Evolutionary conservation across 2,113 vertebrate genomes (phyloP), one percentile per base, ranked within the genome.

Genomic region (Chloebia gouldiae): DNA sequence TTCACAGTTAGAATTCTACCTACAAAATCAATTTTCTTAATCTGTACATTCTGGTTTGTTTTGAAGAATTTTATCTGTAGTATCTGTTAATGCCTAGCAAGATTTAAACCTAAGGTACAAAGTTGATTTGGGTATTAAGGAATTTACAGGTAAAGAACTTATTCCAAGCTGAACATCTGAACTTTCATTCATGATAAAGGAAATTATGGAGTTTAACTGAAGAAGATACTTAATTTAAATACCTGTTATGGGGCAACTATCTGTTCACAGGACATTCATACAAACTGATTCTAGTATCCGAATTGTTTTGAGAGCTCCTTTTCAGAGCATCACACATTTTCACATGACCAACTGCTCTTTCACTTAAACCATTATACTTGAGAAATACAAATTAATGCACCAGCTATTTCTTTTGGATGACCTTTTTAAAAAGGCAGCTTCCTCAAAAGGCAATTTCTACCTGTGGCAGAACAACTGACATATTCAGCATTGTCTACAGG

Each of bases 311-410:
- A 70, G 12, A 83, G 16, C 8, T 53, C 24, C 9, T 51, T 81
- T 65, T 42, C 37, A 65, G 14, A 33, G 2, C 25, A 57, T 53
- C 23, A 54, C 56, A 64, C 18, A 63, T 31, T 73, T 78, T 64
- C 22, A 76, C 0, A 0, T 33, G 27, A 69, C 9, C 31, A 91
- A 28, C 1, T 53, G 14, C 6, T 86, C 57, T 59, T 69, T 44
- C 27, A 33, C 18, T 31, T 42, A 49, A 40, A 28, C 16, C 71
- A 13, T 2, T 44, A 21, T 56, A 40, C 7, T 61, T 42, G 20
- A 79, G 54, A 73, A 92, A n/a, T 19, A 68, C 1, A 1, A 56
- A 69, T 65, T 30, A 20, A 69, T 37, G 6, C 57, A 72, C 76
- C 28, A 64, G 23, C 12, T 45, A 16, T 24, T 78, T 87, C 16